Conservation (phyloP, 2,888 invertebrate genomes). For the Oligia fasciuncula region DNA sequence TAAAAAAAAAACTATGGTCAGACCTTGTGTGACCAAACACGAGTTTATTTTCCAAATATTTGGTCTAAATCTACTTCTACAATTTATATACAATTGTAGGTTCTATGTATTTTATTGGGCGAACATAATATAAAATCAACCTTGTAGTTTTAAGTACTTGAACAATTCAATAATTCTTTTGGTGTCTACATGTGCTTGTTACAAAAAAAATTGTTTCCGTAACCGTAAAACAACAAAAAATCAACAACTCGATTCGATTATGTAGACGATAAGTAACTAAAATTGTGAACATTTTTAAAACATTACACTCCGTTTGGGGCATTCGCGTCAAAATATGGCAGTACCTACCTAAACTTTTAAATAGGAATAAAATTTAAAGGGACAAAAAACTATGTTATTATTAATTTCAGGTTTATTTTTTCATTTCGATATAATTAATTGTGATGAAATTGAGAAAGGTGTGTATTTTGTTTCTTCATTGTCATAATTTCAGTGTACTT, state of each 20-base stretch:
- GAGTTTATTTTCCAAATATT: not conserved
- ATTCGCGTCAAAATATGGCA: not conserved
- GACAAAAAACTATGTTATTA: not conserved
- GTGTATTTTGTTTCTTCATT: not conserved
- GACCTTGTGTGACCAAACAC: not conserved
- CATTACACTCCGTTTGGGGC: too few relatives aligned
- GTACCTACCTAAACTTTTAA: not conserved
- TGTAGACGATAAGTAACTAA: not conserved
- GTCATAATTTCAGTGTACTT: not conserved
- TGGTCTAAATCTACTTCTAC: not conserved
- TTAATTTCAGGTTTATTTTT: not conserved
- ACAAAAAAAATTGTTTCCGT: conserved; percentile 23
- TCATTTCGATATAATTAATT: not conserved
- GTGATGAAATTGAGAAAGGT: conserved; percentile 9
- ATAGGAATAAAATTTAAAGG: not conserved
- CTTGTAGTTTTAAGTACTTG: not conserved
- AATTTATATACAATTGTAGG: not conserved
- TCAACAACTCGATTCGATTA: not conserved
- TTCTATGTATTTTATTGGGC: not conserved
- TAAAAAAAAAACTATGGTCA: not conserved
- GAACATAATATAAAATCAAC: not conserved
- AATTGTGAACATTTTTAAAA: not conserved
- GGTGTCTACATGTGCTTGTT: not conserved
- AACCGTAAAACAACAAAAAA: not conserved
- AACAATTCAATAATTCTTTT: not conserved